Evolutionary conservation across 2,113 vertebrate genomes (phyloP), one percentile per base, ranked within the genome.

Genomic region (Ctenomys sociabilis): DNA sequence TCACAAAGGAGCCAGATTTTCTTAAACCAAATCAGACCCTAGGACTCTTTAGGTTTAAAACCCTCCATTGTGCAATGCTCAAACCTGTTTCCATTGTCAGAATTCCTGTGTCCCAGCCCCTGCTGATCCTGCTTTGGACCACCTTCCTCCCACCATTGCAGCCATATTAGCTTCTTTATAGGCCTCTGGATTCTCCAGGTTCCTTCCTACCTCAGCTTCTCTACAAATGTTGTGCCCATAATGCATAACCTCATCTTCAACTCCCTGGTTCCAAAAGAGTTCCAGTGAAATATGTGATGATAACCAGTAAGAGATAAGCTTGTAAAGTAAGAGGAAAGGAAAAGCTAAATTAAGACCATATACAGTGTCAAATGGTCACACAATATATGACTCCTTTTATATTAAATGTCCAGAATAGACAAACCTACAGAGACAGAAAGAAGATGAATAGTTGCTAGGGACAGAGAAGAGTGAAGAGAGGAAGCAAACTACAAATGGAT

Each of bases 181-280:
- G 63, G 30, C 5, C 81, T 26, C 0, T 7, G 57, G 40, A 49
- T 21, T 35, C 35, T 3, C 1, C 28, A 37, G 43, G 7, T 32
- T 75, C 85, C 8, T 26, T 13, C 16, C 9, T 0, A 8, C 35
- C 16, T 54, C 16, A 8, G 91, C 11, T 59, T 21, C 26, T 35
- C 17, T 5, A 22, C 17, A 19, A n/a, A 0, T 4, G 5, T 10
- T n/a, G 1, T 9, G 3, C 1, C 14, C 28, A 54, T 16, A 57
- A 35, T 12, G 0, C 30, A 43, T 10, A 73, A 37, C 24, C 7
- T 28, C 49, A 11, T 9, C 32, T 32, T 26, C 68, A 21, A 1
- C 12, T 35, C 9, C 26, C n/a, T 86, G 32, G 54, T 61, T 13
- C 12, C 40, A 73, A 88, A 77, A 63, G 16, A 24, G 5, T 54